Evolutionary conservation across 2,888 invertebrate species (phyloP).

Genomic region (Baronia brevicornis): DNA sequence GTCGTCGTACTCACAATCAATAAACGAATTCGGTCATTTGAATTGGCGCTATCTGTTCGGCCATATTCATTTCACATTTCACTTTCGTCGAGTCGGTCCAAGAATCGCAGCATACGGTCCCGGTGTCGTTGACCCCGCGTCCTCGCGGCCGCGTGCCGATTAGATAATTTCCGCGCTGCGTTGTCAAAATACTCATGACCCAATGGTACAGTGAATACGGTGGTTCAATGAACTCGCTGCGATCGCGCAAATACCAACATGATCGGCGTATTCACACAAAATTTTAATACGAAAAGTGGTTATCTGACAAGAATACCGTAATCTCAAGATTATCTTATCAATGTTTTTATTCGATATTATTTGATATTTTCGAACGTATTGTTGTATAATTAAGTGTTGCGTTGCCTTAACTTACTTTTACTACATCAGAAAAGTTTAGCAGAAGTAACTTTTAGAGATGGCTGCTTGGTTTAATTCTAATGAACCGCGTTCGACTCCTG

Average conservation of each 20-base stretch:
- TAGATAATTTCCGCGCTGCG: constrained; percentile 73
- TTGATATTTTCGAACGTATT: background rate
- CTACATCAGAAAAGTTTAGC: too few relatives aligned
- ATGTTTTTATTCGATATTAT: constrained; percentile 9
- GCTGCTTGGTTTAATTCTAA: too few relatives aligned
- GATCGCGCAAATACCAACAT: constrained; percentile 45
- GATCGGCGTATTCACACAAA: constrained; percentile 33
- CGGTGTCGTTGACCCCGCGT: constrained; percentile 60
- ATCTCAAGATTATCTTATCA: constrained; percentile 19
- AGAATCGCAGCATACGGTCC: constrained; percentile 46
- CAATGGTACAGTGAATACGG: constrained; percentile 69
- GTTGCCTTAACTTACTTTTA: too few relatives aligned
- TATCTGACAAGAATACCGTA: constrained; percentile 45
- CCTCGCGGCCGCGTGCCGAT: constrained; percentile 72
- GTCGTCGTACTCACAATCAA: constrained; percentile 32
- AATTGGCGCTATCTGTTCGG: constrained; percentile 33
- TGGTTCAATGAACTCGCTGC: constrained; percentile 51
- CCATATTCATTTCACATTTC: constrained; percentile 59
- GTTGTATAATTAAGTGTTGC: constrained; percentile 2
- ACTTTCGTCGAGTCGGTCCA: constrained; percentile 57
- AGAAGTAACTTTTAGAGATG: too few relatives aligned
- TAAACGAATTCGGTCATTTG: constrained; percentile 47
- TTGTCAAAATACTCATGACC: constrained; percentile 75
- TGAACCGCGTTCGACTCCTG: too few relatives aligned
- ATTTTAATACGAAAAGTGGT: constrained; percentile 31